Percentiles rank a stretch among this genome's conserved stretches.
Conservation (phyloP, 2,797 vertebrate species). For the Cuculus canorus region DNA sequence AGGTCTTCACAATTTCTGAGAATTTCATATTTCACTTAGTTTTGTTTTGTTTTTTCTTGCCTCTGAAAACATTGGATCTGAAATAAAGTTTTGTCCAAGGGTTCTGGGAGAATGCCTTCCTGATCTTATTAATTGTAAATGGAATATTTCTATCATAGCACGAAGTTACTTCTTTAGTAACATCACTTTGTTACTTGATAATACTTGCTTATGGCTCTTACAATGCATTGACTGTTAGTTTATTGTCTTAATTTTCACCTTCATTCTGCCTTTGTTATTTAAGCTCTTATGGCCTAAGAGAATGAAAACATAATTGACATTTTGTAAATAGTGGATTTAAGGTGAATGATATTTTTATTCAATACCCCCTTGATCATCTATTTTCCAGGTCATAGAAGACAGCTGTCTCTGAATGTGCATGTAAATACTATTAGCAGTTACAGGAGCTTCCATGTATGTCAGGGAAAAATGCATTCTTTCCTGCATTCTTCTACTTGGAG, state of each 20-base stretch:
- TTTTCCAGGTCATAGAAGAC: not conserved
- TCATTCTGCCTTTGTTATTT: not conserved
- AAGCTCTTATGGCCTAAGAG: not conserved
- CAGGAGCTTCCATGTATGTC: not conserved
- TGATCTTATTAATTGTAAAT: not conserved
- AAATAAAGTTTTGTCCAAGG: not conserved
- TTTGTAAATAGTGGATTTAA: not conserved
- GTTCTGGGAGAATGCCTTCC: not conserved
- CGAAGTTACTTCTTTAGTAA: not conserved
- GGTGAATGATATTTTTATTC: not conserved
- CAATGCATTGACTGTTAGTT: not conserved
- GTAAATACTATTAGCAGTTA: not conserved
- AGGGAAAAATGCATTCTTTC: not conserved
- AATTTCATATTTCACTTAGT: not conserved
- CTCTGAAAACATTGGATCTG: rapidly evolving
- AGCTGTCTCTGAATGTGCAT: not conserved
- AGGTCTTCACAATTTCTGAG: not conserved
- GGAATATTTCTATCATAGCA: not conserved
- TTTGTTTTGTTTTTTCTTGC: not conserved
- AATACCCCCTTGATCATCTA: not conserved
- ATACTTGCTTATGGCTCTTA: not conserved
- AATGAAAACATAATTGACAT: not conserved
- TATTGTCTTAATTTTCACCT: not conserved
- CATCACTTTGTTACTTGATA: not conserved
- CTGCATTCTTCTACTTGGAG: not conserved